Conservation (phyloP, 2,113 vertebrate species). For the Amphiprion percula region DNA sequence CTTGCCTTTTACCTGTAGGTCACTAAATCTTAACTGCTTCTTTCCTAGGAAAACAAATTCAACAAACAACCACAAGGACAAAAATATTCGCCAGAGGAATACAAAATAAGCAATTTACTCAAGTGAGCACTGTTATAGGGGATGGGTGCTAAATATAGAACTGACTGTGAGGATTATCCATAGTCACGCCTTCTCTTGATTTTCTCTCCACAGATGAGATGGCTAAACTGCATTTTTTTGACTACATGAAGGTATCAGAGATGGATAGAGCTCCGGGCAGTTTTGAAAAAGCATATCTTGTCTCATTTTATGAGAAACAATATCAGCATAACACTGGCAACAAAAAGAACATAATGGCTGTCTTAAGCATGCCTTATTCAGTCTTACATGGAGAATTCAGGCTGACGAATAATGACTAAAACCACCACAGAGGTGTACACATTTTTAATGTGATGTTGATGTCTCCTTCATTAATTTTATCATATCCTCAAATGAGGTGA, state of each 20-base stretch:
- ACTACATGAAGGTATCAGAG: conserved; percentile 78
- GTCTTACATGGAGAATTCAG: conserved; percentile 91
- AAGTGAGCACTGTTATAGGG: conserved; percentile 71
- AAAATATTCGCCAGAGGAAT: conserved; percentile 99
- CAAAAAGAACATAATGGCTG: conserved; percentile 89
- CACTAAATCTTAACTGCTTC: conserved; percentile 47
- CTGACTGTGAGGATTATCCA: conserved; percentile 58
- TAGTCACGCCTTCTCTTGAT: conserved; percentile 66
- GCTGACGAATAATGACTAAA: conserved; percentile 88
- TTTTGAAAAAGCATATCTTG: conserved; percentile 82
- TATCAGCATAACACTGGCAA: conserved; percentile 89
- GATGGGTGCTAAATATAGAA: conserved; percentile 64
- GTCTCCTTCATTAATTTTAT: conserved; percentile 85
- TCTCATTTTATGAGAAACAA: conserved; percentile 83
- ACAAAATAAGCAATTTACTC: conserved; percentile 88
- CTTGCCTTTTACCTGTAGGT: conserved; percentile 29
- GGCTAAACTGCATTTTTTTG: conserved; percentile 80
- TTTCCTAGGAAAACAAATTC: conserved; percentile 96
- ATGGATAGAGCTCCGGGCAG: conserved; percentile 70
- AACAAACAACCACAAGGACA: conserved; percentile 99
- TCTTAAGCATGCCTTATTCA: conserved; percentile 99
- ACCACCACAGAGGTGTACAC: conserved; percentile 90
- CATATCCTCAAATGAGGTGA: conserved; percentile 79
- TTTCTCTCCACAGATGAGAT: conserved; percentile 80
- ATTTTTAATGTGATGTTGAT: conserved; percentile 95